Base-by-base conservation (phyloP, 2,113 vertebrate genomes). In the Hirundichthys speculiger region DNA sequence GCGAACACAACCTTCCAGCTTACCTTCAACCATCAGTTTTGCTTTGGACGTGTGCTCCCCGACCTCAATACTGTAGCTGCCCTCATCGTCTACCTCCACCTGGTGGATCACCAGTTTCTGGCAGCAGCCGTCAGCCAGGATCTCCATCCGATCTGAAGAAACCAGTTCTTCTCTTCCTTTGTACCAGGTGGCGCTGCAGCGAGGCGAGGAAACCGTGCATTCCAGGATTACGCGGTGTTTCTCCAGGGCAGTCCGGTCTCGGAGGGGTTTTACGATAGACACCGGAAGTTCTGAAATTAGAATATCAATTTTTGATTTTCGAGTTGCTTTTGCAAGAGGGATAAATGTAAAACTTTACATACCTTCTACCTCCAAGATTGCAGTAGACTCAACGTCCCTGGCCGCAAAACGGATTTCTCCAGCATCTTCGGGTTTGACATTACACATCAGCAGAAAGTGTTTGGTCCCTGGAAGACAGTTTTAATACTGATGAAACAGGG, bases 151-250 rank as follows among this genome's bases (percentile, higher is more conserved):
- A 15, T 93, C 94, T 0, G 94, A 89, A 0, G 94, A 76, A 15
- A 85, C 87, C 69, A 99, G 91, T 83, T 96, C 93, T 0, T 90
- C 83, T 11, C 80, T 75, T 2, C 93, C 96, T 3, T 92, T 91
- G 74, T 93, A 88, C 97, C 97, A 99, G 64, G 91, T 90, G 69
- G 94, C 93, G 0, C 67, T 82, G 50, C 91, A 92, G 18, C 91
- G 93, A 0, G 94, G 83, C 0, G 95, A 93, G 39, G 95, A 98
- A 27, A 95, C 92, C 0, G 93, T 97, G 80, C 96, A 98, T 86
- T 98, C 97, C 50, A 99, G 88, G 0, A 96, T 96, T 0, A 97
- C 96, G 4, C 95, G 91, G 74, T 98, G 96, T 46, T 93, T 93
- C 0, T 89, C 93, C 84, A 98, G 88, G 18, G 94, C 96, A 0